Conservation (phyloP, 1,140 invertebrate genomes). For the Zaprionus lachaisei region DNA sequence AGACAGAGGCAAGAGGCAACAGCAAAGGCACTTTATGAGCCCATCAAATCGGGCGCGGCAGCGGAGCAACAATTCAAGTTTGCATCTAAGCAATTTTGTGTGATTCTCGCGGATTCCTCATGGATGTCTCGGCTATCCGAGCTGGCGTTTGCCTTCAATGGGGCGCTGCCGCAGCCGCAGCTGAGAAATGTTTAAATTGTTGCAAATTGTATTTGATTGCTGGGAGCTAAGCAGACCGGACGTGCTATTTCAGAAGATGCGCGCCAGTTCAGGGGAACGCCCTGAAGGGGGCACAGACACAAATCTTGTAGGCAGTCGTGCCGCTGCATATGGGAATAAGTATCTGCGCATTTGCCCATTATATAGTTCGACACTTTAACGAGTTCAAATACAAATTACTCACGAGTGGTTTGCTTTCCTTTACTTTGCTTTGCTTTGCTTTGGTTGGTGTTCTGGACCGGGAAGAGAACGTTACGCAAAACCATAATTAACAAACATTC, state of each 20-base stretch:
- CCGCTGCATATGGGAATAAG: slow-evolving; percentile 68
- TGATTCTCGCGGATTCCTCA: slow-evolving; percentile 37
- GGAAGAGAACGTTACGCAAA: slow-evolving; percentile 70
- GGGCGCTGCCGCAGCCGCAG: slow-evolving; percentile 29
- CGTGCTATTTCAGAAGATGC: slow-evolving; percentile 70
- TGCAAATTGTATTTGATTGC: slow-evolving; percentile 75
- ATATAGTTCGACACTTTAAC: slow-evolving; percentile 76
- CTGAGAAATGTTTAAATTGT: slow-evolving; percentile 75
- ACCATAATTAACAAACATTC: slow-evolving; percentile 82
- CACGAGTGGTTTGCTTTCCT: slow-evolving; percentile 49
- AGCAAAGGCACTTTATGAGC: slow-evolving; percentile 41
- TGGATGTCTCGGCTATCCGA: slow-evolving; percentile 60
- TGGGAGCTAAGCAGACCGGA: slow-evolving; percentile 43
- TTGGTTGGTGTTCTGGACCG: neutral
- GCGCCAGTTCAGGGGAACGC: neutral
- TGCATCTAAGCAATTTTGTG: slow-evolving; percentile 56
- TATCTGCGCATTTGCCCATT: slow-evolving; percentile 59
- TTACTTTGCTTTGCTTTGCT: too few species aligned
- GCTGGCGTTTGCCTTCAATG: slow-evolving; percentile 64
- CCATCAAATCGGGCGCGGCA: slow-evolving; percentile 51
- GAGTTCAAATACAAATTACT: slow-evolving; percentile 79
- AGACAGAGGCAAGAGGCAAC: neutral
- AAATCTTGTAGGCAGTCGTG: slow-evolving; percentile 57
- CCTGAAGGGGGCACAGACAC: slow-evolving; percentile 35
- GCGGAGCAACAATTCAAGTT: slow-evolving; percentile 45